Base-by-base conservation (phyloP, 2,888 invertebrate species). In the Lamellibrachia satsuma region DNA sequence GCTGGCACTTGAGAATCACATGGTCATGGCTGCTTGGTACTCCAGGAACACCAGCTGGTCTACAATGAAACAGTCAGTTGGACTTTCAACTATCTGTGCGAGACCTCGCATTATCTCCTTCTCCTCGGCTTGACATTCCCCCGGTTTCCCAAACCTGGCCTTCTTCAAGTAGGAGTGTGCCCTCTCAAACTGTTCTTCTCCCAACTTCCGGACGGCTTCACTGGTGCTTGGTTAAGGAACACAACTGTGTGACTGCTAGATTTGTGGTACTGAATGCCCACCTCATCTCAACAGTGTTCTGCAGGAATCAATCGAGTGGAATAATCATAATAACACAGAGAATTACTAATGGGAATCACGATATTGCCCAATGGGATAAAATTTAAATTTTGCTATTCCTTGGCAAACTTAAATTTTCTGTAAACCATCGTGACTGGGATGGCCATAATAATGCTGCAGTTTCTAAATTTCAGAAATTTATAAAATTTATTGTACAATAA, bases 11-110 rank as follows among this genome's bases (percentile, higher is more conserved):
- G 91, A 91, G 27, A 52, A 75, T 75, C 75, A 75, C 75, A 75
- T 75, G 3, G 75, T 75, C 75, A 75, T 75, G 15, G 75, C 15
- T 91, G 94, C 93, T 57, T 96, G 96, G 93, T 95, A 96, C 93
- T 96, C 96, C 52, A 96, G 94, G 94, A 96, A 96, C 27, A 96
- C 94, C 39, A 96, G 95, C 94, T 96, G 96, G 92, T 96, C 96
- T 39, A 96, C 96, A n/a, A 96, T 94, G 94, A 96, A 96, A 94
- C 96, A 96, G 94, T 96, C 96, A 93, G 95, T 95, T 6, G 96
- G 95, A 93, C 96, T 95, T 92, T 95, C 95, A 39, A 96, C 95
- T 93, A 95, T 95, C 92, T 95, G 93, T 57, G 95, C 92, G 52
- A 96, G 94, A n/a, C 95, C 95, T 39, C 94, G 93, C 95, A 96